A percentile compares a stretch with the other conserved stretches of the same genome.
Evolutionary conservation across 1,140 invertebrate genomes (phyloP).

Genomic region (Andrena cerasifolii): DNA sequence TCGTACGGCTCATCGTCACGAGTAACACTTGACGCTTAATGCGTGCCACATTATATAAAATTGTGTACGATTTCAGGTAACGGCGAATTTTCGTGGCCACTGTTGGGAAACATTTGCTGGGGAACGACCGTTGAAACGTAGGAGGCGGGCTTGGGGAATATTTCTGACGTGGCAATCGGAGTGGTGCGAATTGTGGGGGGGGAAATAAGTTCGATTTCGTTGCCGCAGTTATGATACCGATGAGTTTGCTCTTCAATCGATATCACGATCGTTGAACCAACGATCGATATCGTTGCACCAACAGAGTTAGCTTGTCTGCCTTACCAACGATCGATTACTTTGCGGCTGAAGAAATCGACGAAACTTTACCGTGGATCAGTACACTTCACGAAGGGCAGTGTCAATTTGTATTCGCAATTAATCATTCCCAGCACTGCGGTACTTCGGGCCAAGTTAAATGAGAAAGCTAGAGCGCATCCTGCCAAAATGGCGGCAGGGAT

Average conservation of each 20-base stretch:
- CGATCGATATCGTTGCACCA: constrained; percentile 49
- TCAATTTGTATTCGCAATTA: neutral
- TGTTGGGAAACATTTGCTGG: neutral
- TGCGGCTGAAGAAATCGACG: neutral
- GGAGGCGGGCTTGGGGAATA: neutral
- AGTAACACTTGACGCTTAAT: constrained; percentile 24
- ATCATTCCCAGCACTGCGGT: constrained; percentile 1
- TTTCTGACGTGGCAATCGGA: too few species aligned
- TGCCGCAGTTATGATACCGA: too few species aligned
- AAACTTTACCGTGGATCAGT: constrained; percentile 11
- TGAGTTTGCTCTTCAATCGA: constrained; percentile 26
- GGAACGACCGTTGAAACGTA: neutral
- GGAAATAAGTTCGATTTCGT: too few species aligned
- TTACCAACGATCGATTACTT: constrained; percentile 55
- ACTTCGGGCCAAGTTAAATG: constrained; percentile 5
- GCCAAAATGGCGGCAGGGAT: neutral
- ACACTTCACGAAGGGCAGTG: neutral
- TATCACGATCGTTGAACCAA: constrained; percentile 7
- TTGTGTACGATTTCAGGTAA: constrained; percentile 12
- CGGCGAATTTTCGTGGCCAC: constrained; percentile 5
- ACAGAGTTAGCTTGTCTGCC: constrained; percentile 21
- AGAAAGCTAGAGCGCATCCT: neutral
- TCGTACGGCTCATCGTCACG: constrained; percentile 9
- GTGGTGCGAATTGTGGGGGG: too few species aligned
- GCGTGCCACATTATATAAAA: constrained; percentile 21